These are phyloP conservation scores for Megalopta genalis DNA, from an alignment of 1,140 invertebrate species.

Conservation along the genomic window DNA sequence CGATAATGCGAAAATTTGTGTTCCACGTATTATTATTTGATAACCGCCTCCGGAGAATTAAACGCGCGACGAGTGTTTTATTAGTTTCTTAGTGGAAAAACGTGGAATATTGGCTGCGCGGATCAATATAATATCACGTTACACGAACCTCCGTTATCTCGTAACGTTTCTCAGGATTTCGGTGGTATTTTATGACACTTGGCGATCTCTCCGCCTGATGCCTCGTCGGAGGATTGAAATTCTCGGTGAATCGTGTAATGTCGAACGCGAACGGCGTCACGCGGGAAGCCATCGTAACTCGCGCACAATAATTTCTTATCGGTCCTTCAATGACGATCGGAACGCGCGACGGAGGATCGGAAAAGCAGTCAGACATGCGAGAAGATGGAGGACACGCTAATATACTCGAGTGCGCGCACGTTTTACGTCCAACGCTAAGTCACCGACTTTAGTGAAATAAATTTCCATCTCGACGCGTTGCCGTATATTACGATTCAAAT, in stretches of 20 bases:
- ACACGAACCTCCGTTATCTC: constrained; percentile 20
- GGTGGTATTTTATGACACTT: not conserved
- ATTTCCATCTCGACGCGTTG: not conserved
- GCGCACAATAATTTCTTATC: not conserved
- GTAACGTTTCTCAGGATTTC: not conserved
- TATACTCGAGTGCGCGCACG: too few species aligned
- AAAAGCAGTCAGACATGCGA: not conserved
- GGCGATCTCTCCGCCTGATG: not conserved
- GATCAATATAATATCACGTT: constrained; percentile 5
- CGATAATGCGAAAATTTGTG: constrained; percentile 19
- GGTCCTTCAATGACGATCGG: not conserved
- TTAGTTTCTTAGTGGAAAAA: not conserved
- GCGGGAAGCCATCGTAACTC: not conserved
- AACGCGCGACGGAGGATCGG: not conserved
- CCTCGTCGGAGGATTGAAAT: not conserved
- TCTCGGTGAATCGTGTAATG: not conserved
- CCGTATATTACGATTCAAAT: not conserved
- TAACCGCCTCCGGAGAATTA: not conserved
- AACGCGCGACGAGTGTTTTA: not conserved
- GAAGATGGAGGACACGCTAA: not conserved
- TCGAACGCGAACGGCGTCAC: not conserved
- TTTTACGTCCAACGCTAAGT: not conserved
- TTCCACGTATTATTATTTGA: not conserved
- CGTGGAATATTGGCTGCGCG: not conserved
- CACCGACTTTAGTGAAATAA: not conserved